These are phyloP conservation scores for Lathamus discolor DNA, from an alignment of 2,113 vertebrate species.

Conservation along the genomic window DNA sequence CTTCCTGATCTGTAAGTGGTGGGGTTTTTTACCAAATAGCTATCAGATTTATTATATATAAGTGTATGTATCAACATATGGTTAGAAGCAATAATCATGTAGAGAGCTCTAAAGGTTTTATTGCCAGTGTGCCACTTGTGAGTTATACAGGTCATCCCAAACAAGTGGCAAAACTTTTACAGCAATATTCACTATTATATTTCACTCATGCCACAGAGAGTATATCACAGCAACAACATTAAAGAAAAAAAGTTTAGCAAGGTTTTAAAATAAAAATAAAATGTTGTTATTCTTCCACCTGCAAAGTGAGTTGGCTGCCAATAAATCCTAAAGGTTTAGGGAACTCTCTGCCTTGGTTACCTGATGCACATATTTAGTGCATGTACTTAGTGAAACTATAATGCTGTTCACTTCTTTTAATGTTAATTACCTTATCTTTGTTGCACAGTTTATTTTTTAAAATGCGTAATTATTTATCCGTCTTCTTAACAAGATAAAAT, in stretches of 20 bases:
- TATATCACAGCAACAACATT: not conserved
- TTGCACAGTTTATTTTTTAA: conserved; percentile 42
- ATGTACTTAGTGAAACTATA: not conserved
- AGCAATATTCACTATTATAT: not conserved
- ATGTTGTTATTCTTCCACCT: conserved; percentile 35
- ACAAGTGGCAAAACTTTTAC: conserved; percentile 52
- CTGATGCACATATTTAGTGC: not conserved
- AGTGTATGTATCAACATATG: not conserved
- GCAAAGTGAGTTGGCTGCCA: not conserved
- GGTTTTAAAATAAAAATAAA: conserved; percentile 57
- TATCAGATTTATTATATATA: not conserved
- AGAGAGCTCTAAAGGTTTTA: conserved; percentile 37
- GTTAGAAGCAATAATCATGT: not conserved
- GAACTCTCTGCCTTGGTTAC: not conserved
- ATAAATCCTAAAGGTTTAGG: conserved; percentile 48
- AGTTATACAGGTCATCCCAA: conserved; percentile 53
- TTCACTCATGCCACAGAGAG: not conserved
- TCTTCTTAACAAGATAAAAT: conserved; percentile 16
- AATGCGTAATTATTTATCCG: not conserved
- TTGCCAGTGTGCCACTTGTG: not conserved
- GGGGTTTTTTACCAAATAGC: not conserved
- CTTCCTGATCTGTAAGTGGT: not conserved
- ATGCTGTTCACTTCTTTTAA: not conserved
- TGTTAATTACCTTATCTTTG: conserved; percentile 11
- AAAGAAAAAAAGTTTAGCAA: conserved; percentile 5